Base-by-base conservation (phyloP, 1,140 invertebrate species). In the Drosophila auraria region DNA sequence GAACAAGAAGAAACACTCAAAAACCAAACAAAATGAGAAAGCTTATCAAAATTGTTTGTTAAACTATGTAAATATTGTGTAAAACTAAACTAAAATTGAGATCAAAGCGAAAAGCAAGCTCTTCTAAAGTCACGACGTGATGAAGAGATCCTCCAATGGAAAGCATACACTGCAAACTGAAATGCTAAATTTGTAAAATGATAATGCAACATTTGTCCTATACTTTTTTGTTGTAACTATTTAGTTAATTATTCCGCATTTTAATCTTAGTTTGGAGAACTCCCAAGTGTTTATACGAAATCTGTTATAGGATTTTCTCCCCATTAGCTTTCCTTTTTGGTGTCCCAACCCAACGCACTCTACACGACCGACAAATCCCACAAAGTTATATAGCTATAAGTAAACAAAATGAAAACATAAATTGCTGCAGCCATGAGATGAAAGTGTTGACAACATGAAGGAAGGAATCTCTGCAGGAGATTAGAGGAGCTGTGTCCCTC, bases 251-350 rank as follows among this genome's bases (percentile, higher is more conserved):
- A 75, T 57, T 74, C 63, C 54, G 30, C 47, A 61, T 23, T 25
- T 73, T 78, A 87, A 69, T 59, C 33, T 72, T 80, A 68, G 61
- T 77, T 87, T 87, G 51, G 42, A 76, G 61, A 77, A 75, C 68
- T 80, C 72, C 78, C 49, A 57, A 65, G 61, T 66, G 60, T 65
- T 74, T 59, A 63, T 68, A 69, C 33, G 51, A 86, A 87, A 87
- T 89, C 83, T 87, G 83, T 87, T 87, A 78, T 87, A 89, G 87
- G 83, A 87, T 90, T 87, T 82, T 76, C 57, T 60, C 23, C 66
- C 14, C 56, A 73, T 74, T 49, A 36, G 20, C 17, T 69, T 6
- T 11, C 20, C n/a, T 15, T 33, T 44, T 33, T 45, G 11, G 64
- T 74, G 71, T 45, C 54, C 20, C 33, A 42, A 38, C 27, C 42